A percentile compares a stretch with the other conserved stretches of the same genome.
Conservation (phyloP, 1,140 invertebrate species). For the Aphelinus atriplicis region DNA sequence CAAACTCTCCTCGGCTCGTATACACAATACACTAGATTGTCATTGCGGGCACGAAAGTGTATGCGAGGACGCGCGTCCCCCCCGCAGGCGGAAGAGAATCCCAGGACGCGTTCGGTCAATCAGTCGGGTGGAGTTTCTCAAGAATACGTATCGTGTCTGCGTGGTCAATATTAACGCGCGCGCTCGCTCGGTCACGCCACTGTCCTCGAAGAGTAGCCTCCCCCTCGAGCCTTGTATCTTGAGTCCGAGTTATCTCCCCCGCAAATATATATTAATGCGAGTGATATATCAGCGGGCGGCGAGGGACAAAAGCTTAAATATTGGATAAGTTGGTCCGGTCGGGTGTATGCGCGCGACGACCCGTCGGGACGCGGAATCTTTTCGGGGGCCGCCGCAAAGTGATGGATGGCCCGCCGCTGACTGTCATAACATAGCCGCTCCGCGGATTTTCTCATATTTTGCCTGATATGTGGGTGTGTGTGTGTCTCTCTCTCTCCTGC, state of each 20-base stretch:
- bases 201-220: background rate
- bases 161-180: slow-evolving; percentile 20
- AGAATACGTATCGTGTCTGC: too few relatives aligned
- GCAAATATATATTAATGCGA: slow-evolving; percentile 68
- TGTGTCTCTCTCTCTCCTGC: too few relatives aligned
- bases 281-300: slow-evolving; percentile 65
- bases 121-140: background rate
- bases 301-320: slow-evolving; percentile 68
- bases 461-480: background rate
- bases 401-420: slow-evolving; percentile 64
- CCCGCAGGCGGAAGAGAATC: slow-evolving; percentile 3
- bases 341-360: slow-evolving; percentile 39
- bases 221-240: background rate
- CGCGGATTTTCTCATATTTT: slow-evolving; percentile 38
- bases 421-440: slow-evolving; percentile 63
- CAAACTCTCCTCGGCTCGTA: too few relatives aligned
- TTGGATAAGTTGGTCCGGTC: slow-evolving; percentile 64
- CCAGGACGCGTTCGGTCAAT: slow-evolving; percentile 28
- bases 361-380: slow-evolving; percentile 62
- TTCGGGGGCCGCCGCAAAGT: slow-evolving; percentile 37
- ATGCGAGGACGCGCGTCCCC: background rate
- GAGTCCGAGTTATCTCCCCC: slow-evolving; percentile 61
- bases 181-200: slow-evolving; percentile 2
- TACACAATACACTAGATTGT: slow-evolving; percentile 7
- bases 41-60: background rate